Percentiles rank a stretch among this genome's conserved stretches.
Conservation (phyloP, 2,797 vertebrate genomes). For the Ataeniobius toweri region DNA sequence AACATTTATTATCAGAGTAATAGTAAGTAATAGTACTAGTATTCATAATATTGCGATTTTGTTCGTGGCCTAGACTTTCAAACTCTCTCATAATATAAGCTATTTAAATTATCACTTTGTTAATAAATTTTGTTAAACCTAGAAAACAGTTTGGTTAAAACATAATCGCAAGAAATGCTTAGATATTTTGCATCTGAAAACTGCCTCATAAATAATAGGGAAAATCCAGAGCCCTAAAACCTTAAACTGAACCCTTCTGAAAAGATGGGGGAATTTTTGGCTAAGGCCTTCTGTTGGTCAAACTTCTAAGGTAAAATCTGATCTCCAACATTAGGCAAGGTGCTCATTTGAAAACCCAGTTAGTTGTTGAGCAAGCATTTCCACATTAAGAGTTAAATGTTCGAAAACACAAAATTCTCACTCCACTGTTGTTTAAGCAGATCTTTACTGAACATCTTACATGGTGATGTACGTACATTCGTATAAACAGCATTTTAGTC, state of each 20-base stretch:
- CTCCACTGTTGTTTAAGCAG: constrained; percentile 18
- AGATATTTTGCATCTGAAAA: not conserved
- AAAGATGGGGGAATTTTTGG: not conserved
- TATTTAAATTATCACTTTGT: too few species aligned
- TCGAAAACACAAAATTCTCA: not conserved
- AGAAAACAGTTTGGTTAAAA: too few species aligned
- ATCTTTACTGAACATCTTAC: not conserved
- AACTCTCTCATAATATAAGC: too few species aligned
- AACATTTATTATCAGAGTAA: too few species aligned
- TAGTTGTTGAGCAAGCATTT: not conserved
- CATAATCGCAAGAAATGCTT: too few species aligned
- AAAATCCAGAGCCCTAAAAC: not conserved
- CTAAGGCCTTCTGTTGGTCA: not conserved
- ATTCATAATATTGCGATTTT: too few species aligned
- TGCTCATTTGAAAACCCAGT: not conserved
- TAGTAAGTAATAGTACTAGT: too few species aligned
- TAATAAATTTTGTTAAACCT: too few species aligned
- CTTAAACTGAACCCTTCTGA: not conserved
- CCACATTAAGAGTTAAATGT: not conserved
- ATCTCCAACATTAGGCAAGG: not conserved
- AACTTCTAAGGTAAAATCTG: not conserved
- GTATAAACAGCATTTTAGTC: not conserved
- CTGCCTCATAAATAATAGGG: not conserved
- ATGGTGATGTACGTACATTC: constrained; percentile 3
- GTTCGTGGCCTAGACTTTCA: too few species aligned